These are phyloP conservation scores for Pterocles orientalis DNA, from an alignment of 2,113 vertebrate genomes.

Conservation along the genomic window DNA sequence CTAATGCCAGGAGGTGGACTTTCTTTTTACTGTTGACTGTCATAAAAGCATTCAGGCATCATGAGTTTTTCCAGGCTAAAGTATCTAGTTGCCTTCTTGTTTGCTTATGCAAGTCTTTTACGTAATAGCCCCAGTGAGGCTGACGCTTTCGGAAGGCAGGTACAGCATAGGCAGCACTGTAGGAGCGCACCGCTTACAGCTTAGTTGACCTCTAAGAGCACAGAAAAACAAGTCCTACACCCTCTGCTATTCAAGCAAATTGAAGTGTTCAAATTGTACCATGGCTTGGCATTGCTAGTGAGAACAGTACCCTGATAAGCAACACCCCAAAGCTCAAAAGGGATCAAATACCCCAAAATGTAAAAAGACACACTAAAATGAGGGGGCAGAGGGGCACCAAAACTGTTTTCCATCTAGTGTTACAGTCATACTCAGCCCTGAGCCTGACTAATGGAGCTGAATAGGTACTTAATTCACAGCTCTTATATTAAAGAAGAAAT, in stretches of 20 bases:
- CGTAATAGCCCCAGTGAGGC: neutral
- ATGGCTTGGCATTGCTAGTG: neutral
- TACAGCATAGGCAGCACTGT: neutral
- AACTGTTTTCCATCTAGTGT: neutral
- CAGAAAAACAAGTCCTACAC: neutral
- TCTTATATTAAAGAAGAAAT: neutral
- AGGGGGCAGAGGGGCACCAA: neutral
- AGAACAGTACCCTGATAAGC: neutral
- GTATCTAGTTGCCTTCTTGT: constrained; percentile 29
- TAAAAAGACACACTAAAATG: neutral
- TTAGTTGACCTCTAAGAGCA: neutral
- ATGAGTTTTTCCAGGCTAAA: constrained; percentile 15
- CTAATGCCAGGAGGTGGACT: neutral
- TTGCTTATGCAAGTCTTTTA: constrained; percentile 51
- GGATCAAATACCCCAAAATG: neutral
- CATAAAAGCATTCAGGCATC: neutral
- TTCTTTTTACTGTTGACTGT: neutral
- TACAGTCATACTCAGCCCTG: neutral
- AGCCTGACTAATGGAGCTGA: neutral
- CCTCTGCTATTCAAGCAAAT: neutral
- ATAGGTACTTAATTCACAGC: neutral
- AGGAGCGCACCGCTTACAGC: neutral
- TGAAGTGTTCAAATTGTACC: neutral
- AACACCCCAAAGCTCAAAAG: neutral
- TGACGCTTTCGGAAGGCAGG: constrained; percentile 11